phyloP scores from a whole-genome alignment of 1,140 invertebrate species.

The Tribolium castaneum region DNA sequence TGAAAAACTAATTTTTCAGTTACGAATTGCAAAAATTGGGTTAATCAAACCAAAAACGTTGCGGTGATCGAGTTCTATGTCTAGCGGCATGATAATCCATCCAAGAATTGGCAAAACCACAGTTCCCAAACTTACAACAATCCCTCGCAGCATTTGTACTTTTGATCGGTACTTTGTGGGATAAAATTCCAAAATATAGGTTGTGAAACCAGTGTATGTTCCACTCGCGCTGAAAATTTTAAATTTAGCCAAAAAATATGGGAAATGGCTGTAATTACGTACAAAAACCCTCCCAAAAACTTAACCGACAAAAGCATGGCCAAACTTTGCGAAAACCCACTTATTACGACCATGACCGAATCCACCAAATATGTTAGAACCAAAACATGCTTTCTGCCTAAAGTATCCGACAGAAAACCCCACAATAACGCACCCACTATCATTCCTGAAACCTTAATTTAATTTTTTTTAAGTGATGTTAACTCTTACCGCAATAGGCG shows the following conservation, averaged over 20 bases:
- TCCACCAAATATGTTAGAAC: slow-evolving; percentile 77
- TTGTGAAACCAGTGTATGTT: slow-evolving; percentile 74
- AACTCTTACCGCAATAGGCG: slow-evolving; percentile 71
- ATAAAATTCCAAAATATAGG: slow-evolving; percentile 77
- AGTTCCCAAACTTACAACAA: slow-evolving; percentile 68
- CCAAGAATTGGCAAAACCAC: slow-evolving; percentile 55
- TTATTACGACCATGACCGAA: slow-evolving; percentile 74
- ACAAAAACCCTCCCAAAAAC: slow-evolving; percentile 83
- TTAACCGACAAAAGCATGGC: slow-evolving; percentile 76
- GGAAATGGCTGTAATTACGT: slow-evolving; percentile 46
- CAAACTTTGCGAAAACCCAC: slow-evolving; percentile 78
- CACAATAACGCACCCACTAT: slow-evolving; percentile 79
- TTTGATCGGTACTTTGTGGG: slow-evolving; percentile 70
- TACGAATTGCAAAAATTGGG: background rate
- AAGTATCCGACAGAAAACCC: slow-evolving; percentile 83
- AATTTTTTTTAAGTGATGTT: background rate
- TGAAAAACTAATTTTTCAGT: slow-evolving; percentile 62
- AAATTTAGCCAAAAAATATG: background rate
- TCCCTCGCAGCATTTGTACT: slow-evolving; percentile 71
- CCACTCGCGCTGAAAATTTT: slow-evolving; percentile 73
- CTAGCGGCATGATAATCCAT: slow-evolving; percentile 44
- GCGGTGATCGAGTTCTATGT: slow-evolving; percentile 15
- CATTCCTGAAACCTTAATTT: background rate
- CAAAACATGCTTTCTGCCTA: slow-evolving; percentile 78
- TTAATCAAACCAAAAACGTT: background rate